These are phyloP conservation scores for Melanostigma gelatinosum DNA, from an alignment of 2,113 vertebrate genomes.

Conservation along the genomic window DNA sequence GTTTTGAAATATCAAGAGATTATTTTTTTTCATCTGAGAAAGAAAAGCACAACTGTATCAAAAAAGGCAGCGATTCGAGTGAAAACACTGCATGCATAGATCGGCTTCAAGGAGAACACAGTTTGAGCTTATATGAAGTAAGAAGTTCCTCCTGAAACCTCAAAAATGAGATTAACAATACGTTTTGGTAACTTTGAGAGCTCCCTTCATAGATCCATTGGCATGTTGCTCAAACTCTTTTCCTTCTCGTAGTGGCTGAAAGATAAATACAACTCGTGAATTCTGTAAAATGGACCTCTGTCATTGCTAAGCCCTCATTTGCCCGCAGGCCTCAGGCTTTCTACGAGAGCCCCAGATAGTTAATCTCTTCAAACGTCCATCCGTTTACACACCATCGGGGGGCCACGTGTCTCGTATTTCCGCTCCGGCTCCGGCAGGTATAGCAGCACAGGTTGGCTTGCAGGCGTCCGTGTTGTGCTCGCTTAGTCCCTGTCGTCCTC, in stretches of 20 bases:
- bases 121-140: slow-evolving; percentile 53
- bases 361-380: slow-evolving; percentile 41
- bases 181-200: slow-evolving; percentile 35
- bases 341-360: slow-evolving; percentile 13
- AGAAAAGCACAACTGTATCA: slow-evolving; percentile 64
- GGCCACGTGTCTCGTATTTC: background rate
- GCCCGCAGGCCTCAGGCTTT: slow-evolving; percentile 49
- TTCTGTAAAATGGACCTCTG: slow-evolving; percentile 41
- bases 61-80: slow-evolving; percentile 42
- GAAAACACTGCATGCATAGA: slow-evolving; percentile 54
- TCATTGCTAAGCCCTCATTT: slow-evolving; percentile 49
- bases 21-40: slow-evolving; percentile 9
- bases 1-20: slow-evolving; percentile 29
- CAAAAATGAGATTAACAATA: slow-evolving; percentile 4
- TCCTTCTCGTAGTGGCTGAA: slow-evolving; percentile 23
- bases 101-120: slow-evolving; percentile 47
- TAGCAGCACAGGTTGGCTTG: slow-evolving; percentile 21
- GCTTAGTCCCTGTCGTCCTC: slow-evolving; percentile 27
- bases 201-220: slow-evolving; percentile 27
- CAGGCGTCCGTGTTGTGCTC: slow-evolving; percentile 29
- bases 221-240: slow-evolving; percentile 30
- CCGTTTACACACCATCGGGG: slow-evolving; percentile 1
- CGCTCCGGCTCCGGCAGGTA: slow-evolving; percentile 27
- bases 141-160: slow-evolving; percentile 40
- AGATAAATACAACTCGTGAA: slow-evolving; percentile 37